Evolutionary conservation across 2,888 invertebrate genomes (phyloP), one percentile per base, ranked within the genome.

Genomic region (Caenorhabditis panamensis): DNA sequence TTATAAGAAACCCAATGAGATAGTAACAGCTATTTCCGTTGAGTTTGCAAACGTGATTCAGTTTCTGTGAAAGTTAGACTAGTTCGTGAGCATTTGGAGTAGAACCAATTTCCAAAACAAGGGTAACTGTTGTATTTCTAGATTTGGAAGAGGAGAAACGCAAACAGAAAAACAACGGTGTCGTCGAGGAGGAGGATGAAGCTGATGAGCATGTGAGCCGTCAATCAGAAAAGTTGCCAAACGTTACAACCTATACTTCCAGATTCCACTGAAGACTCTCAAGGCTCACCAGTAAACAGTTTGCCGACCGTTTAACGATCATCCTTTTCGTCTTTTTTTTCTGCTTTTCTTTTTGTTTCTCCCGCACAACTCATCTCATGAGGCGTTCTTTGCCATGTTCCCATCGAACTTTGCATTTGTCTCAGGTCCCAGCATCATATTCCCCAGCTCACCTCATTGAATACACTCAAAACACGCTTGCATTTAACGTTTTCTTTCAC

Each of bases 111-210:
- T n/a, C n/a, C n/a, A n/a, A n/a, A n/a, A n/a, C n/a, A n/a, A n/a
- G n/a, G n/a, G n/a, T n/a, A n/a, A n/a, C n/a, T n/a, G n/a, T n/a
- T n/a, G n/a, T n/a, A 20, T 31, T 80, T 84, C 36, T 79, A 84
- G 84, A 84, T 51, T 59, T 84, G 63, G 84, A 84, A 47, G 84
- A 84, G 26, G 84, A 84, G 54, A 84, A 84, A 20, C 64, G 75
- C 20, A 78, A 82, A 36, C 78, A 82, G 47, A 73, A 73, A 22
- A 31, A 73, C 18, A 82, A 77, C 49, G 82, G 77, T 51, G 81
- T 79, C 36, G 82, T 79, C 16, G 84, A 84, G 51, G 82, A 81
- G 24, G 81, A 81, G 37, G 82, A 82, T 2, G 82, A 78, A 22
- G 53, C 37, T 16, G 82, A 79, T 54, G 83, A 79, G 20, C 62